Conservation (phyloP, 2,113 vertebrate species). For the Puma concolor region DNA sequence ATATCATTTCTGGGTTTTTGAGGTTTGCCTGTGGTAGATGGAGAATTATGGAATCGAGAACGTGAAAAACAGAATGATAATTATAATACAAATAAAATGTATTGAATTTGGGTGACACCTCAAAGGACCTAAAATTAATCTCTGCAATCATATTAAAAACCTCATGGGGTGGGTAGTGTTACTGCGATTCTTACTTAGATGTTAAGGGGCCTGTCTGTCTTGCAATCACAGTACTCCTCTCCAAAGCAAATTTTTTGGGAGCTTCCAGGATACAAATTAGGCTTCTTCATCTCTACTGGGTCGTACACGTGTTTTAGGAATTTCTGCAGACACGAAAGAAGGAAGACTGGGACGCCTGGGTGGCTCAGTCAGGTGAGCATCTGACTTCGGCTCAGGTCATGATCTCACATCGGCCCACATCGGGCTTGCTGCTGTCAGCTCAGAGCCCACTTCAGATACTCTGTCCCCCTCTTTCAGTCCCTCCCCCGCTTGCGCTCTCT, state of each 20-base stretch:
- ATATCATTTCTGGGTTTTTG: background rate
- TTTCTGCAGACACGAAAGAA: background rate
- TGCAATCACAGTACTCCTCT: background rate
- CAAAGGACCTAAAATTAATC: background rate
- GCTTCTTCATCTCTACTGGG: background rate
- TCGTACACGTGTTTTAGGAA: background rate
- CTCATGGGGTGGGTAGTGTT: too few species aligned
- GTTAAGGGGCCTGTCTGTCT: background rate
- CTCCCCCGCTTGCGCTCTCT: too few species aligned
- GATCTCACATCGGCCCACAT: too few species aligned
- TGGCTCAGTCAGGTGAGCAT: too few species aligned
- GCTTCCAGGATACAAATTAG: background rate
- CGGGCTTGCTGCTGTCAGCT: too few species aligned
- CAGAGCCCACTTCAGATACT: too few species aligned
- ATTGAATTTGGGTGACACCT: background rate
- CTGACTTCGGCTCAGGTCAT: too few species aligned
- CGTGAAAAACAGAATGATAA: background rate
- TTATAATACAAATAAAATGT: background rate
- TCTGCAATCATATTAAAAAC: background rate
- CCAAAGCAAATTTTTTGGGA: background rate
- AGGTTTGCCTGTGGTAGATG: background rate
- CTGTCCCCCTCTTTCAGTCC: too few species aligned
- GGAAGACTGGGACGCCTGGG: background rate
- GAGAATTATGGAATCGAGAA: background rate
- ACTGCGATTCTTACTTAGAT: background rate